Evolutionary conservation across 2,888 invertebrate genomes (phyloP), one percentile per base, ranked within the genome.

Genomic region (Chrysopilus asiliformis): DNA sequence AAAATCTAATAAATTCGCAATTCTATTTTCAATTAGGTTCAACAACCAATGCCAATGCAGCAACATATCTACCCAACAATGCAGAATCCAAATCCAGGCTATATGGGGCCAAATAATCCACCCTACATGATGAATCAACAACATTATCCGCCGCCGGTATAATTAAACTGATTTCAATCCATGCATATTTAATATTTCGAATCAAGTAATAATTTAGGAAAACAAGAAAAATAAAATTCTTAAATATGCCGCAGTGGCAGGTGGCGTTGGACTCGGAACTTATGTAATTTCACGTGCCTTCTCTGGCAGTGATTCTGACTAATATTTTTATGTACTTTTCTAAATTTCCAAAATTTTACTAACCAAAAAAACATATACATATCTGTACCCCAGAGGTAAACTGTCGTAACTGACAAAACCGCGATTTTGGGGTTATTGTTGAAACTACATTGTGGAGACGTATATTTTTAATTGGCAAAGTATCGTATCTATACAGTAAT

Each of bases 241-340:
- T 8, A 43, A 43, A 39, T 36, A 38, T 26, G 43, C 40, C 7
- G 43, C 43, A 8, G 36, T 30, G 8, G 40, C 35, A 15, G 42
- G 40, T 20, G 42, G 40, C 10, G 36, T 36, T 36, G 43, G 43
- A 4, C 15, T 43, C 4, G 40, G 40, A n/a, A 34, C 38, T 2
- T 40, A 29, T 24, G 43, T 38, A 10, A 20, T 43, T 7, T 36
- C 36, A 18, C 18, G 26, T 13, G 30, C 24, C 7, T 16, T 36
- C 6, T 14, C 14, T n/a, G 30, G 39, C 26, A 37, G 39, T 29
- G 40, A 40, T 33, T 35, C 34, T 12, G 42, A 42, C 20, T 42
- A 32, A 32, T n/a, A 10, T 27, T 15, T 22, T 16, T 25, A 19
- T 34, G n/a, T n/a, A n/a, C n/a, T 34, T 25, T 34, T 34, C 17